Evolutionary conservation across 2,888 invertebrate species (phyloP), one percentile per base, ranked within the genome.

Genomic region (Morpho achilles): DNA sequence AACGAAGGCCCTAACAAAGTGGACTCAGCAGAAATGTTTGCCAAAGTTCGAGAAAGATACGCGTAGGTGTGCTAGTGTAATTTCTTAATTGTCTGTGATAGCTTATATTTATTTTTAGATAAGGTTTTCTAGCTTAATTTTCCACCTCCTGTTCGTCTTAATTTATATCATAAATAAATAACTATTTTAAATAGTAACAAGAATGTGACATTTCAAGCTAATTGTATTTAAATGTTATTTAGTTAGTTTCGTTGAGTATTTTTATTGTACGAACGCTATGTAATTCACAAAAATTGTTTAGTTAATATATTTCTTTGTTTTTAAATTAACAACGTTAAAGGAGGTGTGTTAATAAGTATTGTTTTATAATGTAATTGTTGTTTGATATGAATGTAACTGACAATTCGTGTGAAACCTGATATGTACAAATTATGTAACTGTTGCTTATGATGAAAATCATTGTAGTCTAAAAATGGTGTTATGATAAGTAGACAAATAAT

Each of bases 1-100:
- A 87, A 86, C 54, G 91, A 90, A 45, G 87, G 83, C 3, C 69
- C 87, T 1, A 80, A 91, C 61, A 84, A 86, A 58, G 82, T 82
- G 8, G 87, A 88, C 62, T 82, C 87, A 45, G 87, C 82, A 2
- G 91, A 91, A 64, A 89, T 88, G 84, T 89, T 89, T 65, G 78
- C 86, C 8, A 79, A 67, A 70, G 84, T 90, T 45, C 80, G 90
- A 1, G 89, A 89, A 7, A 75, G 88, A 59, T 91, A 91, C 70
- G 74, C 76, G 66, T 84, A 56, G 77, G 94, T 72, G 23, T 45
- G 47, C 22, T 9, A 22, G 45, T 44, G 41, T 44, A 58, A 55
- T 56, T 56, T 42, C 10, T 10, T 23, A 43, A 45, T 58, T 45
- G 47, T 53, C 65, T 65, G 65, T 63, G 63, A 65, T 58, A 55